These are phyloP conservation scores for Thera britannica DNA, from an alignment of 2,888 invertebrate species.

Conservation along the genomic window DNA sequence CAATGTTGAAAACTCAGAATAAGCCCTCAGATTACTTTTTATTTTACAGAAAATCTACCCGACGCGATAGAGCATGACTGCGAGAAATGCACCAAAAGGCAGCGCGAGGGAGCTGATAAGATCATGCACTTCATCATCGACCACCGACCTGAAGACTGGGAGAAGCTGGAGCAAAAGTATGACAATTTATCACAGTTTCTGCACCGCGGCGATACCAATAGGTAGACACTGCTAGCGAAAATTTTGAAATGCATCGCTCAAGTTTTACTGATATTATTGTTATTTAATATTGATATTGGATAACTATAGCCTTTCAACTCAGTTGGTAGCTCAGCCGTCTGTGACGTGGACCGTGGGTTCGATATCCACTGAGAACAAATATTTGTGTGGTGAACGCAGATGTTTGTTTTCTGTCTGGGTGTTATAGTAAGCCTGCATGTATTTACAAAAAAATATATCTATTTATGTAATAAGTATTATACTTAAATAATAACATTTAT, in stretches of 20 bases:
- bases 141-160: slow-evolving; percentile 84
- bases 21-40: not conserved
- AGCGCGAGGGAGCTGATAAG: slow-evolving; percentile 86
- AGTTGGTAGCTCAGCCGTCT: too few relatives aligned
- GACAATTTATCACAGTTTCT: slow-evolving; percentile 22
- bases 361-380: too few relatives aligned
- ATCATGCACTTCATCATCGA: slow-evolving; percentile 87
- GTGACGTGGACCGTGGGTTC: too few relatives aligned
- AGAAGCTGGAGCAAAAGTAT: slow-evolving; percentile 83
- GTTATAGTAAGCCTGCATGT: too few relatives aligned
- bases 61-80: slow-evolving; percentile 89
- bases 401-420: too few relatives aligned
- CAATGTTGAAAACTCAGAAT: too few relatives aligned
- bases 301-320: too few relatives aligned
- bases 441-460: too few relatives aligned
- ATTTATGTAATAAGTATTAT: too few relatives aligned
- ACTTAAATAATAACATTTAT: too few relatives aligned
- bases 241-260: not conserved
- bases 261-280: not conserved
- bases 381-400: too few relatives aligned
- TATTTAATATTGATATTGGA: too few relatives aligned
- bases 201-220: not conserved
- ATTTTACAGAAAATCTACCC: slow-evolving; percentile 84
- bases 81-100: slow-evolving; percentile 87
- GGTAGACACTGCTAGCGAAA: not conserved